Conservation (phyloP, 2,113 vertebrate species). For the Corythoichthys intestinalis region DNA sequence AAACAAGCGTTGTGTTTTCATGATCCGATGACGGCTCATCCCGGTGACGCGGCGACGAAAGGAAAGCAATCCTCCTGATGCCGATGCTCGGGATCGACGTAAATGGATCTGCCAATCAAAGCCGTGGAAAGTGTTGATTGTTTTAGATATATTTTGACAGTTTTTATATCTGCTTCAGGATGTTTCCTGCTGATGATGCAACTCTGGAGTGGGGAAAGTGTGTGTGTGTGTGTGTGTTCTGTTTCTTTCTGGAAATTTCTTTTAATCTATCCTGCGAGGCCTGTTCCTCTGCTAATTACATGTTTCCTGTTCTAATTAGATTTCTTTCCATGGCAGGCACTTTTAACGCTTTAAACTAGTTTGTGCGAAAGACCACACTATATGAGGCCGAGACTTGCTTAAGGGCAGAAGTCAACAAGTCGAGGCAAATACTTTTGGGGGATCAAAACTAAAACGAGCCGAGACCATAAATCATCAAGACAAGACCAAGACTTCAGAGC, state of each 20-base stretch:
- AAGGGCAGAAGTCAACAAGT: too few species aligned
- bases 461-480: too few species aligned
- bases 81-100: background rate
- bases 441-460: too few species aligned
- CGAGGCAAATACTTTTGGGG: too few species aligned
- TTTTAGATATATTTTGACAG: background rate
- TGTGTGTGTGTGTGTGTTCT: background rate
- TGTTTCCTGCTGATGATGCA: background rate
- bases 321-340: background rate
- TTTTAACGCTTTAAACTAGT: background rate
- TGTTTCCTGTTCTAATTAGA: background rate
- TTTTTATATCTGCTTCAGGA: background rate
- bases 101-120: slow-evolving; percentile 6
- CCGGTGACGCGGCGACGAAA: background rate
- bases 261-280: background rate
- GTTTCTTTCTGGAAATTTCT: background rate
- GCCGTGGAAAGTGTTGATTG: background rate
- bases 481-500: too few species aligned
- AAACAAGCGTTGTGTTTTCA: background rate
- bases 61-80: background rate
- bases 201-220: background rate
- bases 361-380: too few species aligned
- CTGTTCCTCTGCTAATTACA: slow-evolving; percentile 1
- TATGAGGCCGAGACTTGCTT: too few species aligned
- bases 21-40: background rate